phyloP scores from a whole-genome alignment of 2,888 invertebrate genomes.

The Euplagia quadripunctaria region DNA sequence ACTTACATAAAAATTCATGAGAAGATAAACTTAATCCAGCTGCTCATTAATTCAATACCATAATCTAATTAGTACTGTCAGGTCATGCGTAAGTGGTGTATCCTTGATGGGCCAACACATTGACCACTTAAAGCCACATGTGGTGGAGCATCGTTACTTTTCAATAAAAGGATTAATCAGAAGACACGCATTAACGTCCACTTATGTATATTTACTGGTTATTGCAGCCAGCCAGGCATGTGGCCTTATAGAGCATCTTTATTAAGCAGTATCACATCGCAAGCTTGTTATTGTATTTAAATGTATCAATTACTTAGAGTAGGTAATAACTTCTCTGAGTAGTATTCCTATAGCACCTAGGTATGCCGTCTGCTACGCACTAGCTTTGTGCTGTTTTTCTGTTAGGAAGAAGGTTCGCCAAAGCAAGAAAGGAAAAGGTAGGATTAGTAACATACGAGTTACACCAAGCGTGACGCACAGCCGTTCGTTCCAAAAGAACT shows the following conservation, averaged over 20 bases:
- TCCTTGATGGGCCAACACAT: constrained; percentile 18
- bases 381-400: no score
- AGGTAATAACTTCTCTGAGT: neutral
- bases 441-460: neutral
- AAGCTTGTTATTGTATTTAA: neutral
- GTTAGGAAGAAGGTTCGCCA: no score
- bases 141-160: constrained; percentile 6
- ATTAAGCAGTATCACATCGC: neutral
- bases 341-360: no score
- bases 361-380: no score
- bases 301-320: neutral
- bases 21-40: neutral
- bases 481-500: neutral
- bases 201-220: constrained; percentile 2
- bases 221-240: neutral
- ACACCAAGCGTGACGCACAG: neutral
- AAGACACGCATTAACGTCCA: constrained; percentile 7
- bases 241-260: neutral
- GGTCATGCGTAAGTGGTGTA: constrained; percentile 13
- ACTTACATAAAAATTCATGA: neutral
- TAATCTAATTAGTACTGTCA: constrained; percentile 4
- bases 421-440: no score
- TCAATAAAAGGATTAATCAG: constrained; percentile 19
- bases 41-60: neutral
- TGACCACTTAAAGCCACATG: constrained; percentile 22